These are phyloP conservation scores for Dendrocincla fuliginosa DNA, from an alignment of 2,797 vertebrate species.

Conservation along the genomic window DNA sequence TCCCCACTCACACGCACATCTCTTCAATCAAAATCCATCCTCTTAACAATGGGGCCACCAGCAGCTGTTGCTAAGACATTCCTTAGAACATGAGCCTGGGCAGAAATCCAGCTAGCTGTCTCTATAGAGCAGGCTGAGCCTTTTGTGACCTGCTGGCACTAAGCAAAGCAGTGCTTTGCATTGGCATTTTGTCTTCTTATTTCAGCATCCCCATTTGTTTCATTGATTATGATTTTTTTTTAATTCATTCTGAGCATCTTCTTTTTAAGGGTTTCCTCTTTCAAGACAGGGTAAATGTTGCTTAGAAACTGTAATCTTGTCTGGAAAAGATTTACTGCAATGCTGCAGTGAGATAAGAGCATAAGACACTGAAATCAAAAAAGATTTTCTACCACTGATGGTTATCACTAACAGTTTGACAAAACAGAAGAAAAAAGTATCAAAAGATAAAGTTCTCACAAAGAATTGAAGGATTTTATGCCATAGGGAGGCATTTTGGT, in stretches of 20 bases:
- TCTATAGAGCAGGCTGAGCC: conserved; percentile 22
- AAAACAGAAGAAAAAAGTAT: background rate
- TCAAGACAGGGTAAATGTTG: conserved; percentile 20
- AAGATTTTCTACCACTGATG: background rate
- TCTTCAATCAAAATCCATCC: conserved; percentile 6
- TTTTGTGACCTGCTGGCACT: conserved; percentile 55
- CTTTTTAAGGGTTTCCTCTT: background rate
- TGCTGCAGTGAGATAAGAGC: background rate
- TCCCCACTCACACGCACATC: background rate
- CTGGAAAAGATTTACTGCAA: conserved; percentile 29
- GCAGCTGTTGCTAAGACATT: conserved; percentile 60
- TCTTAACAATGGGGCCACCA: conserved; percentile 4
- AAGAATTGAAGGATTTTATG: background rate
- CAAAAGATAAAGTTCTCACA: background rate
- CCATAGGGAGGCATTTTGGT: background rate
- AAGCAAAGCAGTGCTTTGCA: conserved; percentile 27
- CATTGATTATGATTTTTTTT: background rate
- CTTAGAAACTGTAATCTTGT: conserved; percentile 39
- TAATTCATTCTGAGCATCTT: background rate
- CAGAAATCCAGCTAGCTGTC: conserved; percentile 52
- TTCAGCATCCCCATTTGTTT: conserved; percentile 1
- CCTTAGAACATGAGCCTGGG: conserved; percentile 51
- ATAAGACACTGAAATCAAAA: background rate
- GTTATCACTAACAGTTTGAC: background rate
- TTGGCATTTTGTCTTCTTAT: conserved; percentile 1